Evolutionary conservation across 1,140 invertebrate species (phyloP), one percentile per base, ranked within the genome.

Genomic region (Drosophila lacertosa): DNA sequence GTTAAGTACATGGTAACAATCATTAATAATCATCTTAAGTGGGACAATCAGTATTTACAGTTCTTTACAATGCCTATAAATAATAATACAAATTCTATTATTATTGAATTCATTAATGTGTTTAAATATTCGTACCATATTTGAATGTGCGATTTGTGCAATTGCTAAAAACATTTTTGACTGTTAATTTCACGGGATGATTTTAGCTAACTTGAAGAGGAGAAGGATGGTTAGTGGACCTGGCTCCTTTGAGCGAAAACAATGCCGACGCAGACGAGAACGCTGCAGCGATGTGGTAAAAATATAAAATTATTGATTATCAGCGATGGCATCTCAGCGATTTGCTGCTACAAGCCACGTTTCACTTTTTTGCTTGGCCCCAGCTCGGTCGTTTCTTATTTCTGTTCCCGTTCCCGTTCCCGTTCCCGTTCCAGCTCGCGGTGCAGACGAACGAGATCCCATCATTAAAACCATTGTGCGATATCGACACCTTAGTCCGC

Each of bases 231-330:
- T 10, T 54, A 15, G 4, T 22, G 16, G 4, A 18, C 15, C 13
- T 39, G 47, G 29, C 16, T 66, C 13, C 64, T 62, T 73, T 68
- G 64, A 68, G 64, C 24, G 33, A 18, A 18, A 16, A 37, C 20
- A 42, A 58, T 59, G 64, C 69, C 63, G 69, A 73, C 64, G 57
- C 13, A 32, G 53, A 50, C 11, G 37, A 22, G 33, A 22, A 48
- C 1, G 13, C n/a, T 11, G 37, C 32, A 35, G 54, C 51, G 74
- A 77, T 81, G 77, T 77, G 77, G 69, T 65, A 82, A 55, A 86
- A 88, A 86, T 88, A 88, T 82, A 88, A 88, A 88, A 88, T 88
- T 88, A 88, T 88, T 88, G 82, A 88, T 88, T 88, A 88, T 88
- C 82, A 88, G 78, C 70, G 66, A 67, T 82, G 82, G 82, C 83